phyloP scores from a whole-genome alignment of 2,797 vertebrate species.

The Benthosema pterotum region DNA sequence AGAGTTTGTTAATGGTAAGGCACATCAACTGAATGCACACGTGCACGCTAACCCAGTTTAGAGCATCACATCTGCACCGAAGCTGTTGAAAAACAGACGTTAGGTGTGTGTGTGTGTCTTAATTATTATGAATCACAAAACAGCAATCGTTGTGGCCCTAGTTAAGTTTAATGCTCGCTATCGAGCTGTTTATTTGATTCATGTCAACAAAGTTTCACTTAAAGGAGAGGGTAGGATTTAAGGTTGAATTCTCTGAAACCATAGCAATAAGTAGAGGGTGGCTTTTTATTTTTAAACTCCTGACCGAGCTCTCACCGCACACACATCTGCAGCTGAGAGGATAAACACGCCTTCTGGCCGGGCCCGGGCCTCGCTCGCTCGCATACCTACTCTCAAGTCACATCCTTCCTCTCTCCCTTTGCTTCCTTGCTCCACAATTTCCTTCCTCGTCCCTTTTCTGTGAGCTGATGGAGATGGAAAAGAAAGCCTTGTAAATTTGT shows the following conservation, averaged over 20 bases:
- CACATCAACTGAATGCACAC: not conserved
- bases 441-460: conserved; percentile 55
- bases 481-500: no score
- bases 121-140: no score
- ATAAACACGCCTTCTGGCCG: conserved; percentile 48
- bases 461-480: conserved; percentile 23
- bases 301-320: conserved; percentile 49
- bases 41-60: conserved; percentile 1
- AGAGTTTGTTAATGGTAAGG: conserved; percentile 6
- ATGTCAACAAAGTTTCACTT: conserved; percentile 5
- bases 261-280: conserved; percentile 65
- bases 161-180: no score
- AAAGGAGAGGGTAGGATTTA: not conserved
- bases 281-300: conserved; percentile 67
- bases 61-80: not conserved
- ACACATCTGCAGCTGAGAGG: conserved; percentile 50
- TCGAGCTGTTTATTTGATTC: conserved; percentile 12
- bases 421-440: conserved; percentile 48
- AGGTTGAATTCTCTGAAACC: conserved; percentile 43
- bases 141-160: no score
- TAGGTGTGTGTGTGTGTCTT: no score
- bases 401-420: conserved; percentile 65
- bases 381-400: conserved; percentile 45
- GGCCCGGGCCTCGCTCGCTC: conserved; percentile 44
- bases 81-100: not conserved